Base-by-base conservation (phyloP, 2,888 invertebrate genomes). In the Priocnemis perturbator region DNA sequence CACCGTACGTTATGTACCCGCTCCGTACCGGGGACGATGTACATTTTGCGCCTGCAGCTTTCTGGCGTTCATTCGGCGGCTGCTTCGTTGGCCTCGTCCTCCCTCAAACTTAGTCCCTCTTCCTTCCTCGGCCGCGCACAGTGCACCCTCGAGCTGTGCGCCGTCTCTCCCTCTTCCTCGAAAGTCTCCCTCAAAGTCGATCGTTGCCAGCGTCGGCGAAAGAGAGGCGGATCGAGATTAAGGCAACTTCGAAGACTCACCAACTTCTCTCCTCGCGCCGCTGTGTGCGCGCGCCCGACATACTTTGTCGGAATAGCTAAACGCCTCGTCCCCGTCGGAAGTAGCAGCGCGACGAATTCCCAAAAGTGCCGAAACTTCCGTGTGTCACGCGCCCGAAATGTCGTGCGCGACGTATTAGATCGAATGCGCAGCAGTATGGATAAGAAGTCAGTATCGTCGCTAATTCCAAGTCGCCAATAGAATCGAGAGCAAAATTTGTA, bases 121-220 rank as follows among this genome's bases (percentile, higher is more conserved):
- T 37, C 60, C 53, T 50, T 57, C 52, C 53, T 53, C 30, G 19
- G 17, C 15, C 14, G 11, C 20, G 50, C n/a, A 58, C 21, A 14
- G 37, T 58, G 19, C 21, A 15, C 11, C 44, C 37, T n/a, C 37
- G 30, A 60, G 20, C 19, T 61, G 19, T 15, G 26, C 30, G 64
- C 19, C 19, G 48, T 17, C 53, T 60, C 44, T 59, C 30, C 60
- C 61, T 55, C 52, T 48, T 62, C 57, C 20, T 45, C 64, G 44
- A 66, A 77, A 82, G 79, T 76, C 74, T 74, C 75, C 77, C 76
- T 74, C 72, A 57, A 77, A 79, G 69, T 77, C 75, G 68, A 76
- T 72, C 76, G 71, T 76, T 73, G 37, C 56, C 70, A 62, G 60
- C 56, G 72, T 53, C 64, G 44, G 47, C 57, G 52, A 44, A 17